These are phyloP conservation scores for Helicoverpa assulta DNA, from an alignment of 2,888 invertebrate genomes.

Conservation along the genomic window DNA sequence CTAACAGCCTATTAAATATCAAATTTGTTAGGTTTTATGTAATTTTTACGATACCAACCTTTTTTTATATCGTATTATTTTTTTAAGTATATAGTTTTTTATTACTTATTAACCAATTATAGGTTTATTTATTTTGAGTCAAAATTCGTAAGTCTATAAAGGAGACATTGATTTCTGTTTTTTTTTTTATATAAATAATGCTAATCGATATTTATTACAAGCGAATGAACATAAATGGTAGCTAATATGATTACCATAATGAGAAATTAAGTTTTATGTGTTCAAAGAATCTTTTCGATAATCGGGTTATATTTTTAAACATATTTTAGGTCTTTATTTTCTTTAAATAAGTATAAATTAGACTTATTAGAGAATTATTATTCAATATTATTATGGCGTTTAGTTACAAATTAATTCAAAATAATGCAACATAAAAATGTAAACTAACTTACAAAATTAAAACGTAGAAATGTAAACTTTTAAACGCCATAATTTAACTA, in stretches of 20 bases:
- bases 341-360: background rate
- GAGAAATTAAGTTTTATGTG: conserved; percentile 17
- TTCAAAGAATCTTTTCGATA: background rate
- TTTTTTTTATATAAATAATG: conserved; percentile 4
- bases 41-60: conserved; percentile 23
- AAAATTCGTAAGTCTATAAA: conserved; percentile 16
- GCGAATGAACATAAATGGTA: conserved; percentile 26
- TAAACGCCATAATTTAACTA: conserved; percentile 29
- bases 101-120: conserved; percentile 27
- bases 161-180: conserved; percentile 7
- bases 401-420: too few species aligned
- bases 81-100: conserved; percentile 22
- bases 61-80: conserved; percentile 28
- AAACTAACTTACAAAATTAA: background rate
- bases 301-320: background rate
- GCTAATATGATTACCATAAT: conserved; percentile 23
- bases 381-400: too few species aligned
- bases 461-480: background rate
- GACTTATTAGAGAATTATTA: too few species aligned
- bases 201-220: conserved; percentile 24
- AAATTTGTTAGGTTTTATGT: conserved; percentile 7
- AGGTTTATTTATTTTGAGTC: conserved; percentile 20
- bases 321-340: background rate
- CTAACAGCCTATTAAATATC: conserved; percentile 20
- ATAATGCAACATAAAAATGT: too few species aligned